Evolutionary conservation across 2,888 invertebrate species (phyloP), one percentile per base, ranked within the genome.

Genomic region (Conops quadrifasciatus): DNA sequence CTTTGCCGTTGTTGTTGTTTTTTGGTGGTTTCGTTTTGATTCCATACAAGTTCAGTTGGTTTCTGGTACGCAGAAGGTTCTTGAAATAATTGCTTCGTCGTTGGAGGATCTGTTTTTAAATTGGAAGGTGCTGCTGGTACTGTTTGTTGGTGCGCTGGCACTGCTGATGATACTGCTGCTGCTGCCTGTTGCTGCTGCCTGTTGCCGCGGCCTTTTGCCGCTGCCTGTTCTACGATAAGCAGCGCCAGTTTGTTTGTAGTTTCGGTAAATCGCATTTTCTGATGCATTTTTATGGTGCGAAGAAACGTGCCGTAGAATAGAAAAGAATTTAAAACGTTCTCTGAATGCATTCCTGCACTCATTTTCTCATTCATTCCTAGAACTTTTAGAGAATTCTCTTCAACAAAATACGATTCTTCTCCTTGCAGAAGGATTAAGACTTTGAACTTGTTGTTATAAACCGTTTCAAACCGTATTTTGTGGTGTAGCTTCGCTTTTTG

Each of bases 261-360:
- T 62, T 62, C 13, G 45, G 45, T 36, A 62, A 21, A 43, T 21
- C 19, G 43, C 19, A 43, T 36, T 43, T 43, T 21, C 47, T 49
- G 49, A 9, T n/a, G 30, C 28, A 26, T 51, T 51, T 65, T 49
- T 36, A 28, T 28, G 59, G 59, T 26, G 49, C 7, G 7, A n/a
- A 62, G 36, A 36, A 62, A 60, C 60, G 70, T 71, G 72, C 65
- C 71, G 64, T 65, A 66, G 60, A 71, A 72, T 70, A 73, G 74
- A 65, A 68, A 53, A 58, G 58, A 58, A 28, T 58, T 9, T 28
- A 16, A 28, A 28, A 16, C 30, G 51, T 53, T 28, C 73, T 72
- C 67, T 59, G n/a, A 30, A 43, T n/a, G 47, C 15, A 45, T 4
- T 63, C 68, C 45, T 28, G 9, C 4, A 36, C 4, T 36, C 36